These are phyloP conservation scores for Plotosus lineatus DNA, from an alignment of 2,113 vertebrate species.

Conservation along the genomic window DNA sequence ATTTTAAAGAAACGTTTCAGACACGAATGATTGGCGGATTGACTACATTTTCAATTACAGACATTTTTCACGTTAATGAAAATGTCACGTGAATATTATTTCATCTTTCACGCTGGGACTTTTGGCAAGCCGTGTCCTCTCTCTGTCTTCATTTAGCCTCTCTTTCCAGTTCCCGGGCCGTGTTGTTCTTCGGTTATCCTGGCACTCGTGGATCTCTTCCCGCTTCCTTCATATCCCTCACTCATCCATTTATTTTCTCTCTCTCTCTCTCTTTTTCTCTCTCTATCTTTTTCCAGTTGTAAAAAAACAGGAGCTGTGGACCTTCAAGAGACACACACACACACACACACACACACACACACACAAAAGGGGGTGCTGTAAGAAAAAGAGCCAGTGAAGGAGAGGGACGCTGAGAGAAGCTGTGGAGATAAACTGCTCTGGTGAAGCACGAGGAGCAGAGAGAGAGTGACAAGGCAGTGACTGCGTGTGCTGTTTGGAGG, in stretches of 20 bases:
- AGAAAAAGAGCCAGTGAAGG: slow-evolving; percentile 34
- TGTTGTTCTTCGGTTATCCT: slow-evolving; percentile 63
- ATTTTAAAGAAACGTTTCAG: neutral
- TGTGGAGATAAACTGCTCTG: slow-evolving; percentile 31
- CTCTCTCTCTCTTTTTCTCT: slow-evolving; percentile 47
- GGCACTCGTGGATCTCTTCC: slow-evolving; percentile 63
- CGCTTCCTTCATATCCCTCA: slow-evolving; percentile 39
- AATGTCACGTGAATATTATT: neutral
- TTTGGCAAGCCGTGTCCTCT: slow-evolving; percentile 39
- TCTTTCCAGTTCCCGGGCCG: slow-evolving; percentile 54
- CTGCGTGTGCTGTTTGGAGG: slow-evolving; percentile 39
- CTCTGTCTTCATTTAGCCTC: slow-evolving; percentile 19
- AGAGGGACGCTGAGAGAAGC: slow-evolving; percentile 26
- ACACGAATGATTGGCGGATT: neutral
- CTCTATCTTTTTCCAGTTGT: slow-evolving; percentile 54
- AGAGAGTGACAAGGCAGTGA: slow-evolving; percentile 19
- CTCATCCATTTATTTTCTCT: slow-evolving; percentile 3
- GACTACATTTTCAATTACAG: neutral
- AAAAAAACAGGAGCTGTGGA: slow-evolving; percentile 67
- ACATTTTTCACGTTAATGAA: neutral
- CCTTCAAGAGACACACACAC: slow-evolving; percentile 51
- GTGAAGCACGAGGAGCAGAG: neutral
- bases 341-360: slow-evolving; percentile 39
- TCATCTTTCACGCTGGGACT: neutral
- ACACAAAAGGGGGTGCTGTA: slow-evolving; percentile 10